Conservation (phyloP, 2,113 vertebrate genomes). For the Gorsachius goisagi region DNA sequence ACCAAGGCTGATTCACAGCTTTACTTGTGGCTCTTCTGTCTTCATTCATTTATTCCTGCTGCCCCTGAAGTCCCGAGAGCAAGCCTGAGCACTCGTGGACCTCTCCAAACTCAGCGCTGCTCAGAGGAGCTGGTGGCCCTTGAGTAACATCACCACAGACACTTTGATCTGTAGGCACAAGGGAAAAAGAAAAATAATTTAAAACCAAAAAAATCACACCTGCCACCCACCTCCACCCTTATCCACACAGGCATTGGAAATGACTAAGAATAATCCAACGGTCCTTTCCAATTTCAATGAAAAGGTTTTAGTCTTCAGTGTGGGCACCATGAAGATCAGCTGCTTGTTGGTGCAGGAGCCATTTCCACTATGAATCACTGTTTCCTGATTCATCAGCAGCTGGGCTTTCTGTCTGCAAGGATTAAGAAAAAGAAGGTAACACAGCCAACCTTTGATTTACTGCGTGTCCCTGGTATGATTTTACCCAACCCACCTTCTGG, state of each 20-base stretch:
- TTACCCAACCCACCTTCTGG: neutral
- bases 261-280: neutral
- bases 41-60: neutral
- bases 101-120: neutral
- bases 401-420: neutral
- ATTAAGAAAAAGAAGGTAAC: neutral
- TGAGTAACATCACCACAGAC: neutral
- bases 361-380: neutral
- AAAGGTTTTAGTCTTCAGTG: neutral
- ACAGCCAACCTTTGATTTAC: neutral
- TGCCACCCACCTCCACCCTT: neutral
- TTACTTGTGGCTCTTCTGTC: neutral
- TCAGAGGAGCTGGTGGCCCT: neutral
- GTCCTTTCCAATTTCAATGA: neutral
- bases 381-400: conserved; percentile 1
- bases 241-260: neutral
- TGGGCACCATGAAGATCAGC: neutral
- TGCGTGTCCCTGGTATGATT: neutral
- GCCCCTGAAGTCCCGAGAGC: neutral
- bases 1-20: neutral
- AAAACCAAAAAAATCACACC: neutral
- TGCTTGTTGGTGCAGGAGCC: neutral
- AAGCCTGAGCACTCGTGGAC: neutral
- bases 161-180: neutral
- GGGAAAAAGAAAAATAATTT: neutral